Evolutionary conservation across 2,113 vertebrate species (phyloP), one percentile per base, ranked within the genome.

Genomic region (Noctilio leporinus): DNA sequence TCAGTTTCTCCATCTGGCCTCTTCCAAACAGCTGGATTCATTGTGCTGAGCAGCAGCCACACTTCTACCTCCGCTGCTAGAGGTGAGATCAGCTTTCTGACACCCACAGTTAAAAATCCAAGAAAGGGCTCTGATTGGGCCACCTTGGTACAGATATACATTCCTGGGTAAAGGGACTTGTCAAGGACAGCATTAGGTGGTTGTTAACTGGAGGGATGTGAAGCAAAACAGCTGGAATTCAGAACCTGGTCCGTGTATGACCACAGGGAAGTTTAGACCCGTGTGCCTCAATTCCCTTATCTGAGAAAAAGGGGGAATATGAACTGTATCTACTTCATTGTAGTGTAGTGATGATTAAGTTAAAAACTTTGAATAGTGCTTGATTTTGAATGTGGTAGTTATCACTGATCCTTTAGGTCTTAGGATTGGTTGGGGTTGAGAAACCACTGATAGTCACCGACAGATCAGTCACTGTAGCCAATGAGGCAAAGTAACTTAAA

Each of bases 401-500:
- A 57, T 64, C n/a, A n/a, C 12, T 64, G 33, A 91, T 40, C 47
- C 51, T 53, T 76, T 11, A 33, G 24, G 28, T 26, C 4, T 94
- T 55, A 51, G 17, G 45, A 78, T 57, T 85, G 33, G 3, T 55
- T 73, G 22, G 38, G 28, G 28, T 43, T 73, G 72, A 38, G 26
- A 86, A 10, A 78, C n/a, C n/a, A n/a, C n/a, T n/a, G 47, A 64
- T 51, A 64, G 11, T 38, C 16, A 86, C 12, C 86, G 64, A 95
- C 35, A 75, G 45, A 28, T 89, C 47, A 73, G n/a, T 65, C 59
- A 45, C 12, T 5, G 0, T 40, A 69, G 20, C 28, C 33, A 64
- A 64, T 4, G 3, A 38, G 15, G 10, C 28, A 80, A 26, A 69
- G 10, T 40, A 86, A 87, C 40, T 35, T 53, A 78, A 26, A 69